Conservation (phyloP, 2,888 invertebrate species). For the Tuberolachnus salignus region DNA sequence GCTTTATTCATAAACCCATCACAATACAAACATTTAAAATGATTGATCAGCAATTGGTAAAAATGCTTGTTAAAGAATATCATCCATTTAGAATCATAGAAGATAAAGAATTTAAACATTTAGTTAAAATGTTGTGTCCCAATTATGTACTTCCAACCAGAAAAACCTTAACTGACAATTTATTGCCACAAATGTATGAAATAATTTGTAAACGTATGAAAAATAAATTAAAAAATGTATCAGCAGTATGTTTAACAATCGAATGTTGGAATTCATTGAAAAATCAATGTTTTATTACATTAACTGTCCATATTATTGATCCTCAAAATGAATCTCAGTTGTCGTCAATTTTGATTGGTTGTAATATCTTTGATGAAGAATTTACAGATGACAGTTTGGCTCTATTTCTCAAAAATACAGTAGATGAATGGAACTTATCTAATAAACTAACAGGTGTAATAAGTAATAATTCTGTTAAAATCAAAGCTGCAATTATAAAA, state of each 20-base stretch:
- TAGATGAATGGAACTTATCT: constrained; percentile 28
- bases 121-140: constrained; percentile 9
- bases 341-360: constrained; percentile 1
- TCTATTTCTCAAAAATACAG: constrained; percentile 34
- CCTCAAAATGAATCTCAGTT: not conserved
- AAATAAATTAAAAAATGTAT: constrained; percentile 2
- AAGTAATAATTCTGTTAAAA: constrained; percentile 19
- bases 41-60: constrained; percentile 6
- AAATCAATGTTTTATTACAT: constrained; percentile 13
- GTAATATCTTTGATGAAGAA: not conserved
- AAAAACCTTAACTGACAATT: not conserved
- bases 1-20: no score
- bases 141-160: not conserved
- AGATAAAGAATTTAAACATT: constrained; percentile 51
- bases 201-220: not conserved
- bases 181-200: no score
- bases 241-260: constrained; percentile 6
- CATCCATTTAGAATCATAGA: constrained; percentile 57
- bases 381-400: constrained; percentile 16
- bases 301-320: constrained; percentile 23
- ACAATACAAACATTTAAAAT: no score
- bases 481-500: constrained; percentile 23
- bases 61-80: constrained; percentile 52
- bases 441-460: not conserved
- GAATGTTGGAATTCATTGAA: constrained; percentile 3